A percentile compares a stretch with the other conserved stretches of the same genome.
These are phyloP conservation scores for Iguana delicatissima DNA, from an alignment of 2,797 vertebrate genomes.

Conservation along the genomic window DNA sequence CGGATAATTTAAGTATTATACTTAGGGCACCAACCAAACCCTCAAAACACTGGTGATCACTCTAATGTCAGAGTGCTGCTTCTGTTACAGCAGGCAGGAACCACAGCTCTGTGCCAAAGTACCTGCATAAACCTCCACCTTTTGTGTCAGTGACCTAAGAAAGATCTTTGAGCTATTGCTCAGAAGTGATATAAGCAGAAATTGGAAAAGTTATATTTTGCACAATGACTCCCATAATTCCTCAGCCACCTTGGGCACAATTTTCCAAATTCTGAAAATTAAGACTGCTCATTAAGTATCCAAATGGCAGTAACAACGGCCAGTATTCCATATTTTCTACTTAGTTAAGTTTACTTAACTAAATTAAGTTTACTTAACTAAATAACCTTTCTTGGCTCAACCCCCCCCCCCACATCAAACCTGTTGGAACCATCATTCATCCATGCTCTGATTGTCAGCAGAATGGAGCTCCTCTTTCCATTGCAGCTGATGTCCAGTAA, in stretches of 20 bases:
- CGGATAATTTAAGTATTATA: constrained; percentile 59
- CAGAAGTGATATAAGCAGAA: neutral
- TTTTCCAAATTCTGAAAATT: neutral
- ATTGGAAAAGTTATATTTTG: neutral
- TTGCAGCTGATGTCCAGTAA: too few species aligned
- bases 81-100: constrained; percentile 25
- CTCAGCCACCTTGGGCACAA: neutral
- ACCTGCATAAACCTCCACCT: neutral
- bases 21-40: constrained; percentile 53
- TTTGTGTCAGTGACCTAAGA: neutral
- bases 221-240: neutral
- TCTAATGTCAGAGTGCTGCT: constrained; percentile 63
- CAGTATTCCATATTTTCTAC: too few species aligned
- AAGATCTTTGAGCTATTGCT: neutral
- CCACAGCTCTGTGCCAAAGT: neutral
- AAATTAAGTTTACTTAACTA: too few species aligned
- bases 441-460: too few species aligned
- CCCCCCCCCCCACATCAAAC: too few species aligned
- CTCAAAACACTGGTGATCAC: constrained; percentile 26
- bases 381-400: too few species aligned
- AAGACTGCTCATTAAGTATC: neutral
- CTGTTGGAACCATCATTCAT: too few species aligned
- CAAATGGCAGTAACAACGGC: too few species aligned
- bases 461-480: too few species aligned
- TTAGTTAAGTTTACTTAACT: too few species aligned